Evolutionary conservation across 2,888 invertebrate species (phyloP).

Genomic region (Clitarchus hookeri): DNA sequence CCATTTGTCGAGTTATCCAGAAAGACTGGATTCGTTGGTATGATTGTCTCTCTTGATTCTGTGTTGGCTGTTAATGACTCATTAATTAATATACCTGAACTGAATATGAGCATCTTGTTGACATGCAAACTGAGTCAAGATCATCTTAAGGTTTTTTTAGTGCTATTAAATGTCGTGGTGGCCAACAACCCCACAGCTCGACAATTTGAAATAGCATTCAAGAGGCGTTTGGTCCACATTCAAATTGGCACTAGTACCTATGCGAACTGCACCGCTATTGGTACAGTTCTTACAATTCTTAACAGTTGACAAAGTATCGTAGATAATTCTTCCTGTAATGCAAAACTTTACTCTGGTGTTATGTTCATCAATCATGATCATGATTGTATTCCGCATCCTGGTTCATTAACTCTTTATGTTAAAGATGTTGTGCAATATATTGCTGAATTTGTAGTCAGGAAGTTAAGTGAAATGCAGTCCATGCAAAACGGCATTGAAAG

Average conservation of each 20-base stretch:
- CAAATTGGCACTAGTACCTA: neutral
- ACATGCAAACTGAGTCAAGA: neutral
- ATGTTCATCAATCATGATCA: neutral
- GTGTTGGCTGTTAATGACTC: neutral
- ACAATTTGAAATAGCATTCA: neutral
- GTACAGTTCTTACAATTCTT: neutral
- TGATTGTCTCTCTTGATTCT: neutral
- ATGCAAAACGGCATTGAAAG: neutral
- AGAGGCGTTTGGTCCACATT: neutral
- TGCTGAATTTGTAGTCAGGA: neutral
- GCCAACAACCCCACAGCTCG: neutral
- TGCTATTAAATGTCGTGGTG: neutral
- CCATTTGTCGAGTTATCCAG: neutral
- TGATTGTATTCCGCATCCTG: neutral
- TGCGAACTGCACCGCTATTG: neutral
- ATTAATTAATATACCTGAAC: neutral
- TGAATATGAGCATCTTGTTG: neutral
- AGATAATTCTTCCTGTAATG: neutral
- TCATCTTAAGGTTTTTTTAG: neutral
- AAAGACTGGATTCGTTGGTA: neutral
- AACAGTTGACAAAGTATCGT: neutral
- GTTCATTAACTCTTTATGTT: neutral
- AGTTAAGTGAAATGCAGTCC: neutral
- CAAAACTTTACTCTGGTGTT: neutral
- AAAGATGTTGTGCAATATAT: neutral